A percentile compares a stretch with the other conserved stretches of the same genome.
Conservation (phyloP, 2,888 invertebrate species). For the Conchocele bisecta region DNA sequence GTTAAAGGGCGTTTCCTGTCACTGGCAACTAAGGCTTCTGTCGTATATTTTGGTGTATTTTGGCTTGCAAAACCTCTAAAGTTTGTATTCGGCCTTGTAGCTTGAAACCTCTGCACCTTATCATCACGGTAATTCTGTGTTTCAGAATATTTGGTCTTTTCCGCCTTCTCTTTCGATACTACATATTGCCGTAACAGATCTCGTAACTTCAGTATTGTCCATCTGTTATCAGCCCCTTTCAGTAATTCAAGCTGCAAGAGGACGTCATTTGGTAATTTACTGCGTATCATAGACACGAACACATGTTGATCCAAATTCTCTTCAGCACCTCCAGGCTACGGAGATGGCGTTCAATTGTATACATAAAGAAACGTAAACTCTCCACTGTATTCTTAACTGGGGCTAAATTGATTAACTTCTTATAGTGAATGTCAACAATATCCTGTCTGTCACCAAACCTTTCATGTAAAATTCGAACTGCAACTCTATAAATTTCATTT, state of each 20-base stretch:
- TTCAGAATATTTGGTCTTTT: not conserved
- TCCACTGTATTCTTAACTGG: not conserved
- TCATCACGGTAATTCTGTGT: not conserved
- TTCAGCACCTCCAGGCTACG: not conserved
- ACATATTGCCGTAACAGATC: not conserved
- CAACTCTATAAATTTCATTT: not conserved
- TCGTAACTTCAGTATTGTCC: not conserved
- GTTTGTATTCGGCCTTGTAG: not conserved
- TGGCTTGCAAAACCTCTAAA: too few species aligned
- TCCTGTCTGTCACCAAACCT: conserved; percentile 1
- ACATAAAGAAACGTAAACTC: not conserved
- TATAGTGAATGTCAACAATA: not conserved
- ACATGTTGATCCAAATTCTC: conserved; percentile 5
- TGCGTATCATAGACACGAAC: conserved; percentile 20
- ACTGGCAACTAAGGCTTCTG: not conserved
- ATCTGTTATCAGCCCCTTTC: conserved; percentile 4
- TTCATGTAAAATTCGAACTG: not conserved
- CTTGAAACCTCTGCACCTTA: not conserved
- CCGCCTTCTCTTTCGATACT: conserved; percentile 3
- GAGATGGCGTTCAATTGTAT: not conserved
- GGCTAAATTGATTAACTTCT: not conserved
- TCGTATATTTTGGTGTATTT: not conserved
- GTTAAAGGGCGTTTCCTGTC: not conserved
- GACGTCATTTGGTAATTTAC: conserved; percentile 12
- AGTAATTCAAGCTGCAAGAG: conserved; percentile 12